Evolutionary conservation across 2,797 vertebrate genomes (phyloP).

Genomic region (Arrhamphus sclerolepis): DNA sequence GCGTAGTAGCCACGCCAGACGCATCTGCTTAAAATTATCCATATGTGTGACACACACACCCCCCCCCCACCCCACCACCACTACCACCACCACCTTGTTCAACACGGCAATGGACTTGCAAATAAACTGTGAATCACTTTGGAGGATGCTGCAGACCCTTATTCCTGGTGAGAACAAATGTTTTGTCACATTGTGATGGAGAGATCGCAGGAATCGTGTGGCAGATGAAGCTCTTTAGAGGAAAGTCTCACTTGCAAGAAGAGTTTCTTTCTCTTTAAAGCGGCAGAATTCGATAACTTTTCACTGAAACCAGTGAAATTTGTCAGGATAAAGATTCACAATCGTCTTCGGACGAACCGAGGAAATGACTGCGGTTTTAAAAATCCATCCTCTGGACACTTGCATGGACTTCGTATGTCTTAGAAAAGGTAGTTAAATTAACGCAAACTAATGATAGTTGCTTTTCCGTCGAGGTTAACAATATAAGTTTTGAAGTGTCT

Average conservation of each 20-base stretch:
- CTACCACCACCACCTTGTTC: slow-evolving; percentile 56
- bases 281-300: neutral
- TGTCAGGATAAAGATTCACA: no score
- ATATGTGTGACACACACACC: slow-evolving; percentile 65
- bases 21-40: slow-evolving; percentile 88
- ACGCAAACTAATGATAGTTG: no score
- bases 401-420: no score
- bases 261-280: neutral
- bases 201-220: slow-evolving; percentile 52
- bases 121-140: slow-evolving; percentile 77
- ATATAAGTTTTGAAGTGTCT: no score
- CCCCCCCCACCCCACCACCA: slow-evolving; percentile 65
- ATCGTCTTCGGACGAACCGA: no score
- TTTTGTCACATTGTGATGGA: slow-evolving; percentile 77
- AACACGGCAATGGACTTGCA: slow-evolving; percentile 73
- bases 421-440: no score
- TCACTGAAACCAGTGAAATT: no score
- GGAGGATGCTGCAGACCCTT: slow-evolving; percentile 70
- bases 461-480: no score
- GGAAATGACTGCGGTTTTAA: no score
- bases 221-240: slow-evolving; percentile 30
- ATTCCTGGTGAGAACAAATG: slow-evolving; percentile 67
- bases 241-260: neutral
- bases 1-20: slow-evolving; percentile 75
- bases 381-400: no score